Conservation (phyloP, 1,140 invertebrate species). For the Dendroctonus ponderosae region DNA sequence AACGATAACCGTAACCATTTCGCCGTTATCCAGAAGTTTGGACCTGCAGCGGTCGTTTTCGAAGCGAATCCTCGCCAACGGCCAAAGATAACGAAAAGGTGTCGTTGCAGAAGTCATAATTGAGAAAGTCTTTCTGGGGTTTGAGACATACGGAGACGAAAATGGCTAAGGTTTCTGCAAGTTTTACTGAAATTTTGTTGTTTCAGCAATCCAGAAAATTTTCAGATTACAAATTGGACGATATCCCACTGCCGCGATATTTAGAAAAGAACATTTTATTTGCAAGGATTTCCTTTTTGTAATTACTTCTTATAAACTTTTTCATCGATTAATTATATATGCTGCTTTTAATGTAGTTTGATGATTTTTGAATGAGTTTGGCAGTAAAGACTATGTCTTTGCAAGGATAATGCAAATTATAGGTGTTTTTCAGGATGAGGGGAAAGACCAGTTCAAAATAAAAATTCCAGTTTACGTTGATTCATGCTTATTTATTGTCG, state of each 20-base stretch:
- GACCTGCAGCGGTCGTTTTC: slow-evolving; percentile 49
- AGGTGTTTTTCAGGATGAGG: too few relatives aligned
- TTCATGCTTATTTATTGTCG: too few relatives aligned
- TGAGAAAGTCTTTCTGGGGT: slow-evolving; percentile 33
- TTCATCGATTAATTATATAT: not conserved
- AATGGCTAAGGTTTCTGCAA: slow-evolving; percentile 9
- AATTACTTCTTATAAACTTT: not conserved
- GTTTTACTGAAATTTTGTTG: slow-evolving; percentile 18
- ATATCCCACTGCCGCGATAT: too few relatives aligned
- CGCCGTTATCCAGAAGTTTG: slow-evolving; percentile 45
- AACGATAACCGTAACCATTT: slow-evolving; percentile 50
- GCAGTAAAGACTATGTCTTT: too few relatives aligned
- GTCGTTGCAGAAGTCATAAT: slow-evolving; percentile 38
- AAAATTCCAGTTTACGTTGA: too few relatives aligned
- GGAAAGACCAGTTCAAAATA: too few relatives aligned
- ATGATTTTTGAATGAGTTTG: too few relatives aligned
- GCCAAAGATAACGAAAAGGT: slow-evolving; percentile 50
- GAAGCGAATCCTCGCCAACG: slow-evolving; percentile 41
- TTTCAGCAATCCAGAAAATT: slow-evolving; percentile 3
- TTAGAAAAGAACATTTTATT: not conserved
- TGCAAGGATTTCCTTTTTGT: not conserved
- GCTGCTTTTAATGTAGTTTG: too few relatives aligned
- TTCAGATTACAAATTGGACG: not conserved
- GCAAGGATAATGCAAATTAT: too few relatives aligned
- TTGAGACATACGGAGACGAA: slow-evolving; percentile 43